Evolutionary conservation across 2,113 vertebrate genomes (phyloP).

Genomic region (Trinectes maculatus): DNA sequence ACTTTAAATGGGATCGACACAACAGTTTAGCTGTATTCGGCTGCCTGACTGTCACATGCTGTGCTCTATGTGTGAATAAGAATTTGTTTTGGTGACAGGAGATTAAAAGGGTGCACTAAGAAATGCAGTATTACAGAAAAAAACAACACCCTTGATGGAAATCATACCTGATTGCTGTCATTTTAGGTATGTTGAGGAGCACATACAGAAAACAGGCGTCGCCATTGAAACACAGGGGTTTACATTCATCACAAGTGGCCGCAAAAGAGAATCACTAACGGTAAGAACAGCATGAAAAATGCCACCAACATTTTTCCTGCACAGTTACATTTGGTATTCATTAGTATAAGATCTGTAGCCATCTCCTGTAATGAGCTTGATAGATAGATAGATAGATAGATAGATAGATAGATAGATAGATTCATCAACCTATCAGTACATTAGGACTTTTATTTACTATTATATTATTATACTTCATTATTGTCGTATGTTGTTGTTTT

Average conservation of each 20-base stretch:
- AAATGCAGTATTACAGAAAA: neutral
- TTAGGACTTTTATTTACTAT: no score
- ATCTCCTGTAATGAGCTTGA: no score
- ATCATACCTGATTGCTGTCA: conserved; percentile 7
- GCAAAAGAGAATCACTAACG: conserved; percentile 84
- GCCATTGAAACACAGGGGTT: conserved; percentile 87
- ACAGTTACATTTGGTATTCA: neutral
- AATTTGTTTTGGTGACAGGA: neutral
- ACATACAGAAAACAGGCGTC: conserved; percentile 85
- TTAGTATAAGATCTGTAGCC: neutral
- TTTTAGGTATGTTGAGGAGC: conserved; percentile 84
- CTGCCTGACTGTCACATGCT: conserved; percentile 13
- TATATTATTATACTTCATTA: no score
- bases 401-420: no score
- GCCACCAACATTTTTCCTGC: no score
- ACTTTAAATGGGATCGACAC: neutral
- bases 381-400: no score
- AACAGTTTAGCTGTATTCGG: no score
- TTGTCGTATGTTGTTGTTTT: no score
- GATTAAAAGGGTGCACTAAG: neutral
- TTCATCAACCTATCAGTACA: no score
- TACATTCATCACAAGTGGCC: conserved; percentile 85
- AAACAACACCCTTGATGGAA: neutral
- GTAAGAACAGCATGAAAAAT: conserved; percentile 62
- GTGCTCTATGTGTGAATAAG: neutral